These are phyloP conservation scores for Gopherus evgoodei DNA, from an alignment of 2,113 vertebrate genomes.

Conservation along the genomic window DNA sequence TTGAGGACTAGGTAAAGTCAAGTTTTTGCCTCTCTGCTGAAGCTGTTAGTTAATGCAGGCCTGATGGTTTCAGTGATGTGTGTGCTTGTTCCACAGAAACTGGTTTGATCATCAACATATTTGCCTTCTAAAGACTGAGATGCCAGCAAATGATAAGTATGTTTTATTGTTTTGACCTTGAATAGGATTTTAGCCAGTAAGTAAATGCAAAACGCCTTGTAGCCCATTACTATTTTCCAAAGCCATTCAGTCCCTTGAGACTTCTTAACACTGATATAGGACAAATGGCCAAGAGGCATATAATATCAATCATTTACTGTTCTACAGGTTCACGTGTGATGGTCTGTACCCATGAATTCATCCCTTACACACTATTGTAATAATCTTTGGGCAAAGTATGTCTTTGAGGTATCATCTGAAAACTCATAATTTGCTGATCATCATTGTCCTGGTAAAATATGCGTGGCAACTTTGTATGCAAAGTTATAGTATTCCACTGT, in stretches of 20 bases:
- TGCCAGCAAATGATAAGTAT: background rate
- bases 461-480: too few relatives aligned
- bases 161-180: background rate
- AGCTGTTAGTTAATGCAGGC: background rate
- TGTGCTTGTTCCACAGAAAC: background rate
- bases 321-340: too few relatives aligned
- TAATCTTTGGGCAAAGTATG: too few relatives aligned
- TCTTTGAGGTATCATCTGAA: too few relatives aligned
- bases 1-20: background rate
- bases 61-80: background rate
- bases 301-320: background rate
- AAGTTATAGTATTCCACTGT: too few relatives aligned
- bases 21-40: background rate
- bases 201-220: background rate
- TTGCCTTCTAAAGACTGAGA: slow-evolving; percentile 14
- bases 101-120: background rate
- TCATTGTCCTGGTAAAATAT: too few relatives aligned
- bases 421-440: too few relatives aligned
- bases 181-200: background rate
- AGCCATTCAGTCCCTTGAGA: background rate
- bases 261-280: background rate
- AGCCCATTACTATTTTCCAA: background rate
- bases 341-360: too few relatives aligned
- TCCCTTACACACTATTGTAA: too few relatives aligned
- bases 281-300: background rate